Base-by-base conservation (phyloP, 2,888 invertebrate genomes). In the Luffia ferchaultella region DNA sequence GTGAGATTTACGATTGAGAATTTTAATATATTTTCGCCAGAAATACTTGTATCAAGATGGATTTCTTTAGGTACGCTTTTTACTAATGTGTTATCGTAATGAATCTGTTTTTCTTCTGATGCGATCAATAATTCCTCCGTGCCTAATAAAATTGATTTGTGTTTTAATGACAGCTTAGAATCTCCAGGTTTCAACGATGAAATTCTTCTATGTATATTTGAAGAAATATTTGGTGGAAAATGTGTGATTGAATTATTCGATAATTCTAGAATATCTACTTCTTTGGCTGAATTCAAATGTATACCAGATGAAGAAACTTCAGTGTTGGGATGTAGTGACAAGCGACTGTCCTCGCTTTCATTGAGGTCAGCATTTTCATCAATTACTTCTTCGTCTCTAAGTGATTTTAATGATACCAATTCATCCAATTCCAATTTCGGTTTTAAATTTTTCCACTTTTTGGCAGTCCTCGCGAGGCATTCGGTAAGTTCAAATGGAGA, bases 401-500 rank as follows among this genome's bases (percentile, higher is more conserved):
- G 19, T 16, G 41, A 17, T 18, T n/a, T n/a, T n/a, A n/a, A n/a
- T n/a, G 19, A 2, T 18, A 19, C 2, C 19, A 45, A 45, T 50
- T 41, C 54, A 49, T 17, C 43, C 3, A 57, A 42, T 58, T 59
- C 3, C 20, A 5, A 49, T 48, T 15, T 54, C 50, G 1, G 47
- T 44, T 59, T 64, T 18, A 68, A 53, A 46, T 55, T 50, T 52
- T 61, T 47, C 78, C 78, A 77, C 55, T 60, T 62, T n/a, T 58
- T 58, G 40, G 65, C 58, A 45, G 78, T 79, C 57, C 78, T 70
- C 47, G 61, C 62, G 41, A 76, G 58, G 44, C 62, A 12, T 12
- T 30, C 30, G 12, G 30, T 73, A 51, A 78, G 58, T 49, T 69
- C 63, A 60, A 79, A 79, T 0, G 82, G 79, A 1, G 78, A 70